Evolutionary conservation across 2,797 vertebrate species (phyloP), one percentile per base, ranked within the genome.

Genomic region (Heliangelus exortis): DNA sequence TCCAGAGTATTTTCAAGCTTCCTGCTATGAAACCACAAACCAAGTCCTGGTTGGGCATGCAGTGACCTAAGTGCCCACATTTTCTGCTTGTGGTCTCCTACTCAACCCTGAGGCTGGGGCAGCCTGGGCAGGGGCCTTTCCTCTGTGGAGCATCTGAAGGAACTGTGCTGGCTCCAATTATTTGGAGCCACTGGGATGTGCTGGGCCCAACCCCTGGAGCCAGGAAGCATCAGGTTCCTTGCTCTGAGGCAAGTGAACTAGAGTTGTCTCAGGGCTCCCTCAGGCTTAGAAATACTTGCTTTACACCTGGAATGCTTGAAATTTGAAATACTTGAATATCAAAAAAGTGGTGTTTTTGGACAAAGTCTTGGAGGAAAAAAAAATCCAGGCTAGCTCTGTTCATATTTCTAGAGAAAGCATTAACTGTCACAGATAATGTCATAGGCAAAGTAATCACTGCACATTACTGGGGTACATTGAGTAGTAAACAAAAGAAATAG

Each of bases 381-480:
- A 53, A 54, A 25, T 12, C 75, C n/a, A 73, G 34, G 26, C 12
- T 68, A 59, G 10, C 10, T 78, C 31, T 39, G 3, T 25, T 62
- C 45, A 31, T 41, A 48, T 18, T 67, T 89, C 21, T 34, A 84
- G 25, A 58, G 34, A 72, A 67, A 76, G 22, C 19, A 53, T 55
- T 78, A 66, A 21, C 63, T 73, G 51, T 95, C 91, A 96, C 76
- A 92, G 66, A 39, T 76, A 96, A 90, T 79, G 61, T 78, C 92
- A 69, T 54, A 95, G 82, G 79, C 69, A 94, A 93, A 94, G 71
- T 92, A 85, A 94, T 91, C 78, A 58, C 31, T 93, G 57, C 48
- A 55, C 72, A 54, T 90, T 91, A 83, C 77, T 96, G 39, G 78
- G 68, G 55, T 87, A 59, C 71, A 51, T 67, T 71, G 77, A 39